A percentile compares a stretch with the other conserved stretches of the same genome.
Evolutionary conservation across 2,113 vertebrate species (phyloP).

Genomic region (Daubentonia madagascariensis): DNA sequence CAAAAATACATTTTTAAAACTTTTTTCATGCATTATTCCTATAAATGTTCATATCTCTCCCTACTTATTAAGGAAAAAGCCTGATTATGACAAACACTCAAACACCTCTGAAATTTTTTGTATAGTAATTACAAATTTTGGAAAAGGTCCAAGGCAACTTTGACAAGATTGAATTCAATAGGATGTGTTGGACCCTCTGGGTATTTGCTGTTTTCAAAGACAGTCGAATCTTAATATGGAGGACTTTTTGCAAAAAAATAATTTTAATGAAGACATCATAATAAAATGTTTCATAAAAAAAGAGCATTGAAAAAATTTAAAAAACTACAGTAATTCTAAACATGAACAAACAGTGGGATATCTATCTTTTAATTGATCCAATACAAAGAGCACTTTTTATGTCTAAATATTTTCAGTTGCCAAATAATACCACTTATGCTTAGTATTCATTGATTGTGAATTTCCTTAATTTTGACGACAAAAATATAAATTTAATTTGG

Average conservation of each 20-base stretch:
- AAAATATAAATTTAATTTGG: not conserved
- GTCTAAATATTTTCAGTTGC: not conserved
- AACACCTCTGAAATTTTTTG: constrained; percentile 31
- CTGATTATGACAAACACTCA: constrained; percentile 49
- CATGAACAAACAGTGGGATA: not conserved
- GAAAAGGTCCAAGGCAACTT: too few relatives aligned
- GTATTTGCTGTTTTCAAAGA: not conserved
- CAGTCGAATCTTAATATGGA: not conserved
- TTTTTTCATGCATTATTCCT: constrained; percentile 71
- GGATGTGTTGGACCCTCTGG: too few relatives aligned
- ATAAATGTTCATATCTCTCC: constrained; percentile 55
- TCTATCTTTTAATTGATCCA: not conserved
- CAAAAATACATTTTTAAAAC: constrained; percentile 72
- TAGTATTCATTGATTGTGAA: not conserved
- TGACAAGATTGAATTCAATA: too few relatives aligned
- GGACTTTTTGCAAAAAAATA: not conserved
- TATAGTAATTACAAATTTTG: constrained; percentile 75
- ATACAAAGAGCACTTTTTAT: not conserved
- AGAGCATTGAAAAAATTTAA: not conserved
- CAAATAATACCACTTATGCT: not conserved
- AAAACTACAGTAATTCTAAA: not conserved
- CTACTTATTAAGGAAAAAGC: constrained; percentile 40
- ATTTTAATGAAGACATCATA: not conserved
- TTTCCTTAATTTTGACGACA: not conserved
- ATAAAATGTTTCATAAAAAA: not conserved